A percentile compares a stretch with the other conserved stretches of the same genome.
Evolutionary conservation across 2,797 vertebrate genomes (phyloP).

Genomic region (Typhlichthys eigenmanni): DNA sequence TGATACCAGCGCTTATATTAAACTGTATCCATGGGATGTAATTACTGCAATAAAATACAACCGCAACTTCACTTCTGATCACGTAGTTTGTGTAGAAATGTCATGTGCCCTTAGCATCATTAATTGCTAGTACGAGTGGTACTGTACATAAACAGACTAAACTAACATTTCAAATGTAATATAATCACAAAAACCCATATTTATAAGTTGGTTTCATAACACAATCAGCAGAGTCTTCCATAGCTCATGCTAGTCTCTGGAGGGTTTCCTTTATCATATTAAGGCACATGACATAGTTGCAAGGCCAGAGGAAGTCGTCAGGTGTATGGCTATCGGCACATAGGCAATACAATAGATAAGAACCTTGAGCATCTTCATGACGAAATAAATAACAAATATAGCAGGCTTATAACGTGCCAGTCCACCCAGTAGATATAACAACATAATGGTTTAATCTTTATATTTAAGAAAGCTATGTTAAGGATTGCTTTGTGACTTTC

Average conservation of each 20-base stretch:
- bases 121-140: not conserved
- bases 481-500: too few relatives aligned
- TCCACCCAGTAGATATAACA: not conserved
- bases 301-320: constrained; percentile 41
- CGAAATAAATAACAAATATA: constrained; percentile 11
- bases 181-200: constrained; percentile 13
- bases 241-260: not conserved
- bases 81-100: not conserved
- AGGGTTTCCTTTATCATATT: constrained; percentile 57
- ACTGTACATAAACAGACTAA: constrained; percentile 15
- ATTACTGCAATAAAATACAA: constrained; percentile 3
- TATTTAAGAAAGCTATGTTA: too few relatives aligned
- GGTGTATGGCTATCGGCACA: constrained; percentile 44
- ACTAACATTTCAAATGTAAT: constrained; percentile 4
- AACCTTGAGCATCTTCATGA: constrained; percentile 16
- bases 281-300: constrained; percentile 55
- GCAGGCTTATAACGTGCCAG: not conserved
- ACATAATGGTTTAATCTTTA: too few relatives aligned
- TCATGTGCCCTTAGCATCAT: too few relatives aligned
- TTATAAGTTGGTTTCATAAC: constrained; percentile 11
- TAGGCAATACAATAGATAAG: constrained; percentile 44
- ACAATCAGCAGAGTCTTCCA: constrained; percentile 17
- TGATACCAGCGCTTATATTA: constrained; percentile 24
- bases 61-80: not conserved
- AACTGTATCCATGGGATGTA: constrained; percentile 15